A percentile compares a stretch with the other conserved stretches of the same genome.
phyloP scores from a whole-genome alignment of 1,140 invertebrate genomes.

The Macrobrachium nipponense region DNA sequence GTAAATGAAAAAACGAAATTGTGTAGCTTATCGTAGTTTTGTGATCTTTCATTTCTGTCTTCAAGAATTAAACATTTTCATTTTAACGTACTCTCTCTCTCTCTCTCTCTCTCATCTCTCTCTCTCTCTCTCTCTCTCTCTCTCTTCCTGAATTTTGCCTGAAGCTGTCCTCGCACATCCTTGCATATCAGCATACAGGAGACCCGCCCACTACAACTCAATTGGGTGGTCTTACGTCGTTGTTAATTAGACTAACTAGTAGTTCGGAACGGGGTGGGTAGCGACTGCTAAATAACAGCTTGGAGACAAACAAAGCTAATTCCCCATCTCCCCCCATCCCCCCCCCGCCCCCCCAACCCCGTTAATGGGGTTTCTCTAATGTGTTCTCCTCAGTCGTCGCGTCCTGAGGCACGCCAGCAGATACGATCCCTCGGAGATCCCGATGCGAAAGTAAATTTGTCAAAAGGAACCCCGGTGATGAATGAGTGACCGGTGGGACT shows the following conservation, averaged over 20 bases:
- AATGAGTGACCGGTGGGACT: too few relatives aligned
- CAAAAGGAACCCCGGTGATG: too few relatives aligned
- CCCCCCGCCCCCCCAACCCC: too few relatives aligned
- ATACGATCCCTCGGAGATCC: too few relatives aligned
- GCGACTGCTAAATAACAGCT: slow-evolving; percentile 24
- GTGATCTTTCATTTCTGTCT: neutral
- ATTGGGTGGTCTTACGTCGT: slow-evolving; percentile 14
- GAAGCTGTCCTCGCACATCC: too few relatives aligned
- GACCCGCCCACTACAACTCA: neutral
- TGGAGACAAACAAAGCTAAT: slow-evolving; percentile 30
- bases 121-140: neutral
- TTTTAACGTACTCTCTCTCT: too few relatives aligned
- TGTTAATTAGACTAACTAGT: slow-evolving; percentile 8
- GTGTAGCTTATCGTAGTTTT: too few relatives aligned
- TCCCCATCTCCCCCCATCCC: too few relatives aligned
- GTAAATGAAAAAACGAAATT: neutral
- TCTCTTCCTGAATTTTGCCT: neutral
- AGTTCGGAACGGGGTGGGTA: neutral
- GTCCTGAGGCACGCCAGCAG: too few relatives aligned
- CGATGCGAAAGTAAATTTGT: too few relatives aligned
- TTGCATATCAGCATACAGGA: neutral
- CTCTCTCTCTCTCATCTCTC: neutral
- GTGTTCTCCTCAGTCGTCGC: too few relatives aligned
- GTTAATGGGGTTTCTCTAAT: neutral
- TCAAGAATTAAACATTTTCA: too few relatives aligned